These are phyloP conservation scores for Deilephila porcellus DNA, from an alignment of 2,888 invertebrate genomes.

Conservation along the genomic window DNA sequence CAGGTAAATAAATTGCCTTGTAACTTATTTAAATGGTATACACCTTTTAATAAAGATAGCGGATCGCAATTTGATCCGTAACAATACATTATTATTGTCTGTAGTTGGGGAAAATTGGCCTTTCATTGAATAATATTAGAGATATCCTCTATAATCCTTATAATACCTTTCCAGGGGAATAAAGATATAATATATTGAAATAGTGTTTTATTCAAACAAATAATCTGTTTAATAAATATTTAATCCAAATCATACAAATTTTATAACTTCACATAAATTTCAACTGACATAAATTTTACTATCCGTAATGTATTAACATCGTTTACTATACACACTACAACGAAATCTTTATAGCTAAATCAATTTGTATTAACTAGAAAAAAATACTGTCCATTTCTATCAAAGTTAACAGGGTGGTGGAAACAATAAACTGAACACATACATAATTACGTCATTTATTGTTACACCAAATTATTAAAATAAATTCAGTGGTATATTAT, in stretches of 20 bases:
- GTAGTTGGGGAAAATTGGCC: background rate
- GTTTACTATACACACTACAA: background rate
- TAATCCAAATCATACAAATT: slow-evolving; percentile 10
- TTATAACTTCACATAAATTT: slow-evolving; percentile 5
- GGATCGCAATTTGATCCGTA: background rate
- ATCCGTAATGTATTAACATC: background rate
- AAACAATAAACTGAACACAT: too few relatives aligned
- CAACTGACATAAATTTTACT: background rate
- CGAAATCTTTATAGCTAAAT: slow-evolving; percentile 1
- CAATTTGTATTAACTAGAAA: slow-evolving; percentile 11
- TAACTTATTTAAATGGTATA: too few relatives aligned
- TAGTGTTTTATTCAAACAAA: slow-evolving; percentile 15
- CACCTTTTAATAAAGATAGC: too few relatives aligned
- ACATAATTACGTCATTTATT: too few relatives aligned
- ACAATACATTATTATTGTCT: background rate
- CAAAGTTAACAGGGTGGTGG: too few relatives aligned
- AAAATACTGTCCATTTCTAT: background rate
- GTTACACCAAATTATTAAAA: too few relatives aligned
- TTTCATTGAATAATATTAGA: background rate
- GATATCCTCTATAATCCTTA: background rate
- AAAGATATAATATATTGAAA: slow-evolving; percentile 17
- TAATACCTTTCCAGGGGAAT: slow-evolving; percentile 28
- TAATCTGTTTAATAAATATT: background rate
- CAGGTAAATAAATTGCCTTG: too few relatives aligned
- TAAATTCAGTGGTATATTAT: too few relatives aligned